phyloP scores from a whole-genome alignment of 2,113 vertebrate genomes.

The Poeciliopsis retropinna region DNA sequence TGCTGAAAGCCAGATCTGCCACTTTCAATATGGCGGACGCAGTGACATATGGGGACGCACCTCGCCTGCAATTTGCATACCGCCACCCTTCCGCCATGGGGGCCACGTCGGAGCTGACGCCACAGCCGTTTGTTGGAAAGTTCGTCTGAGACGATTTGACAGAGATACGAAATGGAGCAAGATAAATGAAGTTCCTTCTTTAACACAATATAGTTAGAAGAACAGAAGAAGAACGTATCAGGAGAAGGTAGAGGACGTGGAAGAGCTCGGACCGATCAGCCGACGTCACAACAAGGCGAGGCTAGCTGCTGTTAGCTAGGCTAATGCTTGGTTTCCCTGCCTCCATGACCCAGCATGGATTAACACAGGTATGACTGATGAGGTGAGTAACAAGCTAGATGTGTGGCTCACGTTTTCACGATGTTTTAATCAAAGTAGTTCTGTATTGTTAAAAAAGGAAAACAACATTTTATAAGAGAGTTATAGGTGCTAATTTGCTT shows the following conservation, averaged over 20 bases:
- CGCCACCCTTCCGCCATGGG: background rate
- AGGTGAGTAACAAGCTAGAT: too few relatives aligned
- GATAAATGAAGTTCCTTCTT: background rate
- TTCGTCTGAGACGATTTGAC: background rate
- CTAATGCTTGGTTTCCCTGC: background rate
- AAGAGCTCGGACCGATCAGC: background rate
- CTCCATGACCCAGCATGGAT: background rate
- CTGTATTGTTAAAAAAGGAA: too few relatives aligned
- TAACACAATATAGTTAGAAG: background rate
- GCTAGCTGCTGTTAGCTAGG: background rate
- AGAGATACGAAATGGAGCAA: background rate
- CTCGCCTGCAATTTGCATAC: background rate
- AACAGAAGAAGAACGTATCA: background rate
- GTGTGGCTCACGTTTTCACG: too few relatives aligned
- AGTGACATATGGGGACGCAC: too few relatives aligned
- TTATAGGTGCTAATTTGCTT: too few relatives aligned
- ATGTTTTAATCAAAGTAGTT: too few relatives aligned
- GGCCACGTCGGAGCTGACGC: background rate
- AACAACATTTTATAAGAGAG: too few relatives aligned
- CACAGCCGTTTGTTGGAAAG: background rate
- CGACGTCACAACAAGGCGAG: background rate
- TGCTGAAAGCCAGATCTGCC: too few relatives aligned
- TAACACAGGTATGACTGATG: background rate
- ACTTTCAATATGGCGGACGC: too few relatives aligned
- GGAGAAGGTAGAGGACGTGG: background rate